Evolutionary conservation across 2,888 invertebrate genomes (phyloP), one percentile per base, ranked within the genome.

Genomic region (Zele albiditarsus): DNA sequence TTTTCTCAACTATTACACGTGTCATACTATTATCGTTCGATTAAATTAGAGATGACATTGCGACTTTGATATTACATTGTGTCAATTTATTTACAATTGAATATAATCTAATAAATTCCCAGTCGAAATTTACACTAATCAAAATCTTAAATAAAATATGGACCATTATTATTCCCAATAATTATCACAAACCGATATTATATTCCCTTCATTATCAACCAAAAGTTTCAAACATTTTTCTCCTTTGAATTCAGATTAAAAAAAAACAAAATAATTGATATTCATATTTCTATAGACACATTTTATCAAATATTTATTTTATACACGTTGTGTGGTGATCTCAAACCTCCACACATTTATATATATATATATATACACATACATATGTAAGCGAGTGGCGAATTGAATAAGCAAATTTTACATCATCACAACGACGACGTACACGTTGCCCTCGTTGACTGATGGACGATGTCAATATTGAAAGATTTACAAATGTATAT

Each of bases 371-470:
- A n/a, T 38, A 0, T 12, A 38, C 10, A n/a, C 3, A 6, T 14
- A 46, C n/a, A 58, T n/a, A n/a, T 14, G 16, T 46, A 27, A 28
- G 16, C 27, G 12, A 28, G 27, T 12, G 1, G 14, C 16, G 28
- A 60, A 60, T 60, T 60, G 60, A 60, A 60, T 27, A 28, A 28
- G 60, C 16, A 60, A 60, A 60, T 60, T 60, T 60, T 20, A 53
- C 20, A 53, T 27, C 25, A 20, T 58, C 57, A 58, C 57, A 27
- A 58, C 27, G 60, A 27, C 12, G 14, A 27, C 14, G 3, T 25
- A 14, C 60, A 28, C 28, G 4, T 60, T n/a, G 16, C 12, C 25
- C 16, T 27, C 28, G 60, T 14, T 60, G 27, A 27, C 14, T 60
- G 60, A 28, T 60, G 27, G 12, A 27, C 27, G 16, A 60, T 60